Percentiles rank a stretch among this genome's conserved stretches.
phyloP scores from a whole-genome alignment of 2,888 invertebrate species.

The Thymelicus sylvestris region DNA sequence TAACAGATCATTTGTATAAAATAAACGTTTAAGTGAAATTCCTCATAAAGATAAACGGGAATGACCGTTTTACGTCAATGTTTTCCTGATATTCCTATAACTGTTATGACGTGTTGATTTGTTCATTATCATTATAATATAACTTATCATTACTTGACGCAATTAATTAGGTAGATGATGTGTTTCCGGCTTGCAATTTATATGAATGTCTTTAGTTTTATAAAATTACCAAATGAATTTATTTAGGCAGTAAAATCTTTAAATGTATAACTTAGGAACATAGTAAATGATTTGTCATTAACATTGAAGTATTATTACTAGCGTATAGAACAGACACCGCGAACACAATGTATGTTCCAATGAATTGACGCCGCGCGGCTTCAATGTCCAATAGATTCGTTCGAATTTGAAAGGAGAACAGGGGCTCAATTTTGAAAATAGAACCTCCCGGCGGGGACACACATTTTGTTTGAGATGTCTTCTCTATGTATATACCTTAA shows the following conservation, averaged over 20 bases:
- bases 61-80: constrained; percentile 14
- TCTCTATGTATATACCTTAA: too few species aligned
- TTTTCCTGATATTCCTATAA: constrained; percentile 14
- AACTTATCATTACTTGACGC: neutral
- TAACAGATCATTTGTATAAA: constrained; percentile 12
- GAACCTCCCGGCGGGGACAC: too few species aligned
- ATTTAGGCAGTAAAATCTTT: too few species aligned
- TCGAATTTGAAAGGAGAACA: too few species aligned
- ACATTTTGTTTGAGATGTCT: too few species aligned
- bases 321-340: too few species aligned
- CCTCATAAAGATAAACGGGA: constrained; percentile 13
- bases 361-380: too few species aligned
- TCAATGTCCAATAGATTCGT: too few species aligned
- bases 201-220: neutral
- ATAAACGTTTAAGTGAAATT: constrained; percentile 8
- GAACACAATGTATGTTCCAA: too few species aligned
- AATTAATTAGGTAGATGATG: constrained; percentile 11
- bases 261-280: neutral
- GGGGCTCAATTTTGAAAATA: too few species aligned
- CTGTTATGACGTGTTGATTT: constrained; percentile 1
- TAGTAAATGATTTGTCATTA: neutral
- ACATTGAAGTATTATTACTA: too few species aligned
- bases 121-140: neutral
- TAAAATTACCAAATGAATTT: neutral
- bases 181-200: constrained; percentile 15